A percentile compares a stretch with the other conserved stretches of the same genome.
Conservation (phyloP, 2,888 invertebrate genomes). For the Meliscaeva auricollis region DNA sequence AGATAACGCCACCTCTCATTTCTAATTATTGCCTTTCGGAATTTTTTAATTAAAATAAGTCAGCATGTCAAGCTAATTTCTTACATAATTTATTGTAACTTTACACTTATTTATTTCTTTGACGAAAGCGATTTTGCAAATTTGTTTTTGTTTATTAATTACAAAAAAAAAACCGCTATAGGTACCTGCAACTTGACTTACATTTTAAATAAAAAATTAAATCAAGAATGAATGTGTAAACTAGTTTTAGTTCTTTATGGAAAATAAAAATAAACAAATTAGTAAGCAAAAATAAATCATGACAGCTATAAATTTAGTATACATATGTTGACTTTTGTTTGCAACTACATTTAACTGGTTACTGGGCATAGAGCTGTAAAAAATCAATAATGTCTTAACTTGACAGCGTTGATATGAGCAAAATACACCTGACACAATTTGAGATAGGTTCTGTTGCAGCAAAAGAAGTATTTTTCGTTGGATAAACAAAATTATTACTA, state of each 20-base stretch:
- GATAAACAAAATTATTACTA: too few relatives aligned
- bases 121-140: neutral
- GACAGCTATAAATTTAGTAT: too few relatives aligned
- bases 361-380: too few relatives aligned
- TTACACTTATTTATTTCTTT: neutral
- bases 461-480: too few relatives aligned
- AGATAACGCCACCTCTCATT: neutral
- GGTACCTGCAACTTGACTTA: neutral
- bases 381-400: too few relatives aligned
- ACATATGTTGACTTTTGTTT: too few relatives aligned
- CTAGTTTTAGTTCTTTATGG: neutral
- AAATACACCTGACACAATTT: too few relatives aligned
- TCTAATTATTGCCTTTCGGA: neutral
- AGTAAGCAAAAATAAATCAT: neutral
- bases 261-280: neutral
- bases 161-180: neutral
- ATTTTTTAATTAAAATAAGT: constrained; percentile 22
- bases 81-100: neutral
- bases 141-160: neutral
- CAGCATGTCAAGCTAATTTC: constrained; percentile 6
- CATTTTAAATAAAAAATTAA: neutral
- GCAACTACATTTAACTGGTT: too few relatives aligned
- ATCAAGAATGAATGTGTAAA: neutral
- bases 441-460: too few relatives aligned
- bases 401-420: too few relatives aligned